phyloP scores from a whole-genome alignment of 2,888 invertebrate species.

The Pemphredon lugubris region DNA sequence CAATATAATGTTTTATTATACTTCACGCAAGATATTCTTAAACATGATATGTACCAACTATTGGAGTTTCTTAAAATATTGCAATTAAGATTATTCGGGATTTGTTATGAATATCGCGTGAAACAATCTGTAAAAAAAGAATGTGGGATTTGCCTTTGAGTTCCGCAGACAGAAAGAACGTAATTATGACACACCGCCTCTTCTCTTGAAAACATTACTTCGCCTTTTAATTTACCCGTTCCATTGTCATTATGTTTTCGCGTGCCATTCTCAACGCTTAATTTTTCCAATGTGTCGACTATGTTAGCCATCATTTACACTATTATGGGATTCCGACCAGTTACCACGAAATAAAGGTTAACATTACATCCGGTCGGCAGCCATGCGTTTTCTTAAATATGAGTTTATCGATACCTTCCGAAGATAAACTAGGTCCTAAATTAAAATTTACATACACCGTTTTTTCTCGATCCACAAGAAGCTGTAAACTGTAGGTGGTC shows the following conservation, averaged over 20 bases:
- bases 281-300: slow-evolving; percentile 67
- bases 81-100: too few species aligned
- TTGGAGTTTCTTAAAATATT: too few species aligned
- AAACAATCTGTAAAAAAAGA: slow-evolving; percentile 49
- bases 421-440: too few species aligned
- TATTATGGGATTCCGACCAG: background rate
- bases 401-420: too few species aligned
- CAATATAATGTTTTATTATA: too few species aligned
- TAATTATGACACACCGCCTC: slow-evolving; percentile 84
- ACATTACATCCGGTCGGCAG: slow-evolving; percentile 27
- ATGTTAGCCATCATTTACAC: slow-evolving; percentile 69
- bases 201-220: slow-evolving; percentile 79
- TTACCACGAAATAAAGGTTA: slow-evolving; percentile 39
- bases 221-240: slow-evolving; percentile 49
- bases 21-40: too few species aligned
- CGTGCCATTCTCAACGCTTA: slow-evolving; percentile 64
- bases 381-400: slow-evolving; percentile 17
- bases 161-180: slow-evolving; percentile 84
- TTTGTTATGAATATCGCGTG: slow-evolving; percentile 31
- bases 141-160: slow-evolving; percentile 81
- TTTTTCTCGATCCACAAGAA: too few species aligned
- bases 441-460: too few species aligned
- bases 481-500: too few species aligned
- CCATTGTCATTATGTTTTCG: slow-evolving; percentile 28
- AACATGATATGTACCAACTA: too few species aligned